phyloP scores from a whole-genome alignment of 2,797 vertebrate genomes.

The Arctocebus calabarensis region DNA sequence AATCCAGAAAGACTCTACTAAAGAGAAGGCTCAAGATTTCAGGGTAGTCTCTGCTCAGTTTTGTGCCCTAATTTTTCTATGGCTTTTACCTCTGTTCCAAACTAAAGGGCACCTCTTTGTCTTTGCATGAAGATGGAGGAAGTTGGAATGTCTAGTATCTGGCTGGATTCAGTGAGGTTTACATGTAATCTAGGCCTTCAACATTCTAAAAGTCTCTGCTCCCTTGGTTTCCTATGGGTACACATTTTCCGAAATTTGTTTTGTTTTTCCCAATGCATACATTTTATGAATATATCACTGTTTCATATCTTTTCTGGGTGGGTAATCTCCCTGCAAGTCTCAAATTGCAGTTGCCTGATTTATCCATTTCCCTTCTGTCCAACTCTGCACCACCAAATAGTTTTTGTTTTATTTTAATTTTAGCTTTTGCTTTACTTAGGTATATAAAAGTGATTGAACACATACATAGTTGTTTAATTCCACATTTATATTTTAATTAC shows the following conservation, averaged over 20 bases:
- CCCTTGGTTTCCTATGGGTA: background rate
- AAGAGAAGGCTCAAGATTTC: background rate
- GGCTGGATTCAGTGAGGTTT: background rate
- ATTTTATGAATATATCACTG: background rate
- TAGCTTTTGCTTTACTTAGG: background rate
- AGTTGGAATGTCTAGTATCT: background rate
- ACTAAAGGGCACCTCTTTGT: background rate
- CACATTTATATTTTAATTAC: conserved; percentile 4
- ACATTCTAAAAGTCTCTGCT: background rate
- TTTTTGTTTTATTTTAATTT: conserved; percentile 34
- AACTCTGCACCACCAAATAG: background rate
- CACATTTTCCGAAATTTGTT: background rate
- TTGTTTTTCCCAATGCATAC: background rate
- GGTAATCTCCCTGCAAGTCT: background rate
- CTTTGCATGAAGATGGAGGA: background rate
- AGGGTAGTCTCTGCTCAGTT: background rate
- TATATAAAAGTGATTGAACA: background rate
- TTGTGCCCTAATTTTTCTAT: background rate
- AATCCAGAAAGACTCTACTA: background rate
- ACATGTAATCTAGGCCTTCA: background rate
- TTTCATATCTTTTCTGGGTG: background rate
- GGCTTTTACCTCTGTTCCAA: background rate
- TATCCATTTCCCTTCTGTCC: background rate
- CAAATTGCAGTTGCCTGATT: background rate
- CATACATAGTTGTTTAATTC: conserved; percentile 6